Percentiles rank a stretch among this genome's conserved stretches.
phyloP scores from a whole-genome alignment of 1,140 invertebrate genomes.

The Odontomachus brunneus region DNA sequence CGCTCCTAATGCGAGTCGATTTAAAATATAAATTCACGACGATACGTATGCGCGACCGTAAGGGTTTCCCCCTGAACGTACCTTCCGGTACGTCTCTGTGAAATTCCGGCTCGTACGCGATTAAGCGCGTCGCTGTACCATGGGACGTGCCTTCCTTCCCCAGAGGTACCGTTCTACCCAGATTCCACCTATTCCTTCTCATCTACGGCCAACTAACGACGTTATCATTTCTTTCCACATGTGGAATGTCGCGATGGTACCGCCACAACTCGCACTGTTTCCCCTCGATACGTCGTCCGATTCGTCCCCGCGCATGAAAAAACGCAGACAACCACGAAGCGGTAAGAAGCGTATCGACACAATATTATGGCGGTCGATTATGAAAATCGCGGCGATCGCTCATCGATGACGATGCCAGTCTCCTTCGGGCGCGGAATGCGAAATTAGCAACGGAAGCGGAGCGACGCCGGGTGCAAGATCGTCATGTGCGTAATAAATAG shows the following conservation, averaged over 20 bases:
- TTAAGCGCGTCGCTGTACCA: slow-evolving; percentile 30
- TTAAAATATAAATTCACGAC: slow-evolving; percentile 83
- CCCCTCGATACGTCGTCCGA: too few species aligned
- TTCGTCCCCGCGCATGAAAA: too few species aligned
- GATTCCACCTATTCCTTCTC: slow-evolving; percentile 30
- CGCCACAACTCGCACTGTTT: too few species aligned
- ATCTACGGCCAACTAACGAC: not conserved
- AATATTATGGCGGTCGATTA: slow-evolving; percentile 27
- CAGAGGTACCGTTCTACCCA: too few species aligned
- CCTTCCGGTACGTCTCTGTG: slow-evolving; percentile 65
- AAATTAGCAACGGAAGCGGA: slow-evolving; percentile 24
- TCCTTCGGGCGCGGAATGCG: not conserved
- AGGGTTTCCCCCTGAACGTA: slow-evolving; percentile 6
- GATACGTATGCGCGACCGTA: slow-evolving; percentile 76
- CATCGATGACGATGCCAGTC: slow-evolving; percentile 11
- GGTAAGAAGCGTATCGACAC: slow-evolving; percentile 20
- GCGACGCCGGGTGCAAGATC: slow-evolving; percentile 59
- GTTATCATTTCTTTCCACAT: not conserved
- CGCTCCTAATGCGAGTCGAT: slow-evolving; percentile 81
- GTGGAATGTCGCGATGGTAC: too few species aligned
- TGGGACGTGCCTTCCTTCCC: slow-evolving; percentile 35
- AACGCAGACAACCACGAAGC: not conserved
- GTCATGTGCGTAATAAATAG: slow-evolving; percentile 81
- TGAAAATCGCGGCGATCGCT: slow-evolving; percentile 50
- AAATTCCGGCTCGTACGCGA: slow-evolving; percentile 61